These are phyloP conservation scores for Gymnocheta viridis DNA, from an alignment of 2,888 invertebrate species.

Conservation along the genomic window DNA sequence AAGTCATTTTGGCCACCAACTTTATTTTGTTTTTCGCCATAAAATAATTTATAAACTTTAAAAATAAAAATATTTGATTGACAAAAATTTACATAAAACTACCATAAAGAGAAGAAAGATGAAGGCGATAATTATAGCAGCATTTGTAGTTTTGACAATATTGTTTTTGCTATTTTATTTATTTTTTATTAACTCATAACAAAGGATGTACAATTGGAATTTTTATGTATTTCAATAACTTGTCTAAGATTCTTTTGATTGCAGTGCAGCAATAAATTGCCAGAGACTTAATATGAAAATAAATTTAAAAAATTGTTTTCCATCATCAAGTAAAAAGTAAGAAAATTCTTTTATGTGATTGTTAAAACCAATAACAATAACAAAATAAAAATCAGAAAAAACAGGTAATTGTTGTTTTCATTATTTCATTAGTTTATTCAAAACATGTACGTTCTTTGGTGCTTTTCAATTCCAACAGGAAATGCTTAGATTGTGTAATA, in stretches of 20 bases:
- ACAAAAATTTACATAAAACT: background rate
- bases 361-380: background rate
- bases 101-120: background rate
- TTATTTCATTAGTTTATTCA: constrained; percentile 25
- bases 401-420: background rate
- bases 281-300: background rate
- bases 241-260: background rate
- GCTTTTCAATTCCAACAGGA: constrained; percentile 54
- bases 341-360: constrained; percentile 10
- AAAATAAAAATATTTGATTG: background rate
- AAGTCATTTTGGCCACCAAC: no score
- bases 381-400: background rate
- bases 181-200: background rate
- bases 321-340: constrained; percentile 5
- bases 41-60: background rate
- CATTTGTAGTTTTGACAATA: background rate
- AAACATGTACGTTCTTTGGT: constrained; percentile 24
- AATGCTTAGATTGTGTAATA: constrained; percentile 40
- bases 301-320: background rate
- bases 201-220: constrained; percentile 11
- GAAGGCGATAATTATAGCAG: background rate
- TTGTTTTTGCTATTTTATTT: background rate
- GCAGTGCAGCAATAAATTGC: background rate
- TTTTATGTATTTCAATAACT: background rate
- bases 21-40: background rate